Evolutionary conservation across 2,113 vertebrate genomes (phyloP).

Genomic region (Lasiurus borealis): DNA sequence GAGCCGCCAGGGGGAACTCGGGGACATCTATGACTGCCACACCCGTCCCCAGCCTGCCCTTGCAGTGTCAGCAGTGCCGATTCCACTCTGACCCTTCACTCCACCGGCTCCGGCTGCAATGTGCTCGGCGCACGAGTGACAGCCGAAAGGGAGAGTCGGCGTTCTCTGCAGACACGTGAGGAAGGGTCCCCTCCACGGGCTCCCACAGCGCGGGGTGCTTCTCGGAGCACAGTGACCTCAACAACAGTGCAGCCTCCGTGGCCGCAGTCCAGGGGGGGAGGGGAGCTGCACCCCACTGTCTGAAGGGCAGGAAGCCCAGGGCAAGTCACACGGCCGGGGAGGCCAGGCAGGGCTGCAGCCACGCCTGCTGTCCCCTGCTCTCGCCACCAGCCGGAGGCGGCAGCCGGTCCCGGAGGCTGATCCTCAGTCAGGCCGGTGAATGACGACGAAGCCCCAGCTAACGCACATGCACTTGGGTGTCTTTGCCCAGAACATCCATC

Average conservation of each 20-base stretch:
- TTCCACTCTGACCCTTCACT: fast-evolving
- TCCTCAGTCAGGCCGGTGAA: fast-evolving
- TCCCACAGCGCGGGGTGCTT: fast-evolving
- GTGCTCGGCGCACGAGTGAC: too few relatives aligned
- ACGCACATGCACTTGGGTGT: fast-evolving
- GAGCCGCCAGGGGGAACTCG: fast-evolving
- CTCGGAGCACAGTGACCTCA: not conserved
- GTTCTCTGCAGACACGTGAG: fast-evolving
- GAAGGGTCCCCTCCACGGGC: fast-evolving
- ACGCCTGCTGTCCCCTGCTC: fast-evolving
- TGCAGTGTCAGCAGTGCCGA: not conserved
- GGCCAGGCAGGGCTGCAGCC: not conserved
- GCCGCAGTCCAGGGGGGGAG: fast-evolving
- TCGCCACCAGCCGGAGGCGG: not conserved
- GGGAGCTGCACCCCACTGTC: not conserved
- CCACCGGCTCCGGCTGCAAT: not conserved
- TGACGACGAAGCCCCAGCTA: fast-evolving
- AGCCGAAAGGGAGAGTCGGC: too few relatives aligned
- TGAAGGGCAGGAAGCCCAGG: not conserved
- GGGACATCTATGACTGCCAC: fast-evolving
- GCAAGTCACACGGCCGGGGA: not conserved
- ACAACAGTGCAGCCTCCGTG: not conserved
- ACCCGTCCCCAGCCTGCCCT: not conserved
- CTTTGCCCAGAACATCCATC: fast-evolving
- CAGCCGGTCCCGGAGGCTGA: fast-evolving